phyloP scores from a whole-genome alignment of 1,140 invertebrate genomes.

The Drosophila leontia region DNA sequence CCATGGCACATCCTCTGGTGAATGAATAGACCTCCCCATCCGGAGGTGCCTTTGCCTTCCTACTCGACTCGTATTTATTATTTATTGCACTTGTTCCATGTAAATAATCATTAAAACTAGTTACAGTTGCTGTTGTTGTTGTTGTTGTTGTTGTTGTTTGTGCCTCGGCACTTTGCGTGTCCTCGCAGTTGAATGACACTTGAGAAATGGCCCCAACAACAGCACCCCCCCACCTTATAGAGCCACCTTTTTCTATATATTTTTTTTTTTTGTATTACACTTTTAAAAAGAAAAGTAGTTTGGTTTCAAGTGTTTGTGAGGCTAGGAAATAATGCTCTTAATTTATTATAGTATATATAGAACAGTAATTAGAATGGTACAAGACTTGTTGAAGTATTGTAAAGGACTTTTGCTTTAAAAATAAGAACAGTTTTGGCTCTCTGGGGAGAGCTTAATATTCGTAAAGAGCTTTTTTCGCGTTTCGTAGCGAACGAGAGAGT shows the following conservation, averaged over 20 bases:
- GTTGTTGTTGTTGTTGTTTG: conserved; percentile 29
- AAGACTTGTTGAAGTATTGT: neutral
- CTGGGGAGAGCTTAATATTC: neutral
- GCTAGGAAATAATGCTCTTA: neutral
- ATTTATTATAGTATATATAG: neutral
- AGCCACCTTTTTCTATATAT: conserved; percentile 4
- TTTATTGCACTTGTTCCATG: conserved; percentile 70
- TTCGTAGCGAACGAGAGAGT: neutral
- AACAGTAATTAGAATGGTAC: neutral
- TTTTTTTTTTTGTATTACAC: conserved; percentile 6
- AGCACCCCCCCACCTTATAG: neutral
- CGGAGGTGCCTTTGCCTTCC: neutral
- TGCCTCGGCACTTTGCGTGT: conserved; percentile 52
- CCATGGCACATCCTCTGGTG: conserved; percentile 14
- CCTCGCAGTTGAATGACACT: conserved; percentile 63
- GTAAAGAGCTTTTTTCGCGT: neutral
- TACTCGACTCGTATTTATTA: conserved; percentile 61
- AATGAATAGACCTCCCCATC: neutral
- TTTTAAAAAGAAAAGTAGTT: conserved; percentile 8
- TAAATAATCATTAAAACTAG: conserved; percentile 81
- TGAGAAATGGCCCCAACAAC: conserved; percentile 33
- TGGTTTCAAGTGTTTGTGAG: conserved; percentile 2
- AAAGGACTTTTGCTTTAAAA: neutral
- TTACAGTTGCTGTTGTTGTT: conserved; percentile 18
- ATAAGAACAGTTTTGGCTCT: too few relatives aligned